Evolutionary conservation across 2,113 vertebrate species (phyloP), one percentile per base, ranked within the genome.

Genomic region (Aptenodytes patagonicus): DNA sequence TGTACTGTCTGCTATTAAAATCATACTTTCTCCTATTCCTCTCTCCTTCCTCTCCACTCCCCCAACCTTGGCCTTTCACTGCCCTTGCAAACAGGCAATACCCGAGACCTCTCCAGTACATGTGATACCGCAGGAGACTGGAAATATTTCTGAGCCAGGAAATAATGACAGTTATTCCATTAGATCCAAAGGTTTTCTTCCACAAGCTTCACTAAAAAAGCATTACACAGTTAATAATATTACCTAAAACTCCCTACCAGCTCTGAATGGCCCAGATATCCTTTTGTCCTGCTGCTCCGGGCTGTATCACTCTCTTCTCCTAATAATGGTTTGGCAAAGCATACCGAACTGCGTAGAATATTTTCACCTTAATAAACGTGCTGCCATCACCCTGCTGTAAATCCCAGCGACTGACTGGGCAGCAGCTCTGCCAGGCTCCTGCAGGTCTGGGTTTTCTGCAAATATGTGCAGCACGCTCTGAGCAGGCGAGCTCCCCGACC

Each of bases 111-210:
- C 28, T 81, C 61, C 77, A 64, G 70, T 31, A 49, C 24, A 81
- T 22, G 24, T 55, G 75, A 96, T 93, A 88, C 55, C 1, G 1
- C 60, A 83, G 51, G 29, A 95, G 62, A 68, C 58, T 94, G 89
- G 91, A 95, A 95, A 83, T 89, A 91, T 80, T 83, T 93, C 91
- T 57, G 42, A 92, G 93, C 89, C 89, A 95, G 95, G 94, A 91
- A 97, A 95, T 31, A 70, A 54, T 58, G 83, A 88, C 47, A 91
- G 79, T 84, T 92, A 91, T 93, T 93, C 81, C 89, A 78, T 62
- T 83, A 83, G 79, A 87, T 87, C 79, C 54, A 90, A 93, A 84
- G 44, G 58, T 78, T 92, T 83, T 75, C 36, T 49, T 86, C 80
- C 55, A 62, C 34, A 55, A 76, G 49, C 40, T 95, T 55, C 52